phyloP scores from a whole-genome alignment of 2,888 invertebrate genomes.

The Monopis laevigella region DNA sequence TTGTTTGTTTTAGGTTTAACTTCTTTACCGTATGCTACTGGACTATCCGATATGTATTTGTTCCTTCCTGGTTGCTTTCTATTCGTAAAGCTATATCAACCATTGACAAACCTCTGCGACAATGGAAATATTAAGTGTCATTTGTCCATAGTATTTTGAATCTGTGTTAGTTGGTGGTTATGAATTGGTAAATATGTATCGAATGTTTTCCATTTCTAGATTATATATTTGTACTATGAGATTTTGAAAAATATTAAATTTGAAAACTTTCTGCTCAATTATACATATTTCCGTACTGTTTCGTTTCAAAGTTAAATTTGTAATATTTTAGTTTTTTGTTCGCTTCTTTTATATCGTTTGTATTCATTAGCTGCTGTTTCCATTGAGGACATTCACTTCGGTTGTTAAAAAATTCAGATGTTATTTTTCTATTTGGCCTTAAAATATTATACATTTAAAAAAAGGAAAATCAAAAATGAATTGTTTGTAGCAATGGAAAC shows the following conservation, averaged over 20 bases:
- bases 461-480: too few relatives aligned
- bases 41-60: background rate
- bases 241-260: constrained; percentile 3
- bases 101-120: constrained; percentile 6
- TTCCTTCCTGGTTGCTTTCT: background rate
- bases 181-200: constrained; percentile 28
- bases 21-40: background rate
- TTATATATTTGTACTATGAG: constrained; percentile 3
- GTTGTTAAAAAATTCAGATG: background rate
- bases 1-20: background rate
- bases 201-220: constrained; percentile 29
- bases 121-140: background rate
- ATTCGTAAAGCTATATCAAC: constrained; percentile 3
- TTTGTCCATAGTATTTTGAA: constrained; percentile 18
- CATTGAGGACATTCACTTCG: too few relatives aligned
- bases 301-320: background rate
- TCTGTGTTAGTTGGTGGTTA: constrained; percentile 44
- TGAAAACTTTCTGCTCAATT: constrained; percentile 6
- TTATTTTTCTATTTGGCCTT: background rate
- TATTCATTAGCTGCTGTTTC: too few relatives aligned
- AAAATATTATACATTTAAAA: too few relatives aligned
- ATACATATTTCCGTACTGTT: constrained; percentile 2
- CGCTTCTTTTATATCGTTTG: too few relatives aligned
- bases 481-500: too few relatives aligned
- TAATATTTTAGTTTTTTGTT: too few relatives aligned